Evolutionary conservation across 2,113 vertebrate species (phyloP).

Genomic region (Gallinago media): DNA sequence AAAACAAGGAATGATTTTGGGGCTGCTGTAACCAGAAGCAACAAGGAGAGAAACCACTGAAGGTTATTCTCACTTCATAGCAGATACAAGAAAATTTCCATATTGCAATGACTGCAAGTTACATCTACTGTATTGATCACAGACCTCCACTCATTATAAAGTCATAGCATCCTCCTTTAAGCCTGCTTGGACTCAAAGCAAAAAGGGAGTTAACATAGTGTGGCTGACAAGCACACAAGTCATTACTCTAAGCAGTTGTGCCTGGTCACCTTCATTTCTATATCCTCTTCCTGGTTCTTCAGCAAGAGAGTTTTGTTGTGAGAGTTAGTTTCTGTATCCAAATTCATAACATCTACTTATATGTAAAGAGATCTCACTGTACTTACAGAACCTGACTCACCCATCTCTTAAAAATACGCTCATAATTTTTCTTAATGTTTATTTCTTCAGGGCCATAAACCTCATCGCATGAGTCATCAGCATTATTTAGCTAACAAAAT

Average conservation of each 20-base stretch:
- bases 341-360: not conserved
- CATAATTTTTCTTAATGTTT: not conserved
- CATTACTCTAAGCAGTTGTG: not conserved
- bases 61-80: not conserved
- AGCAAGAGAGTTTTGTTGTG: not conserved
- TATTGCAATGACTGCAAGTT: not conserved
- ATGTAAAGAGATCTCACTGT: not conserved
- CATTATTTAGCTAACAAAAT: not conserved
- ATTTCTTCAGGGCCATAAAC: not conserved
- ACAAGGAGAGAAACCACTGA: not conserved
- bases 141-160: not conserved
- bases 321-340: not conserved
- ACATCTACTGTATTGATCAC: not conserved
- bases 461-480: not conserved
- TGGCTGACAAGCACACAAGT: not conserved
- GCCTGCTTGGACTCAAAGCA: not conserved
- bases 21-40: not conserved
- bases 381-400: not conserved
- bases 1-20: not conserved
- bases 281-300: not conserved
- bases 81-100: not conserved
- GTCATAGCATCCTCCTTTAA: not conserved
- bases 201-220: not conserved
- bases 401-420: not conserved
- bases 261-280: not conserved